Base-by-base conservation (phyloP, 2,797 vertebrate species). In the Lycodopsis pacificus region DNA sequence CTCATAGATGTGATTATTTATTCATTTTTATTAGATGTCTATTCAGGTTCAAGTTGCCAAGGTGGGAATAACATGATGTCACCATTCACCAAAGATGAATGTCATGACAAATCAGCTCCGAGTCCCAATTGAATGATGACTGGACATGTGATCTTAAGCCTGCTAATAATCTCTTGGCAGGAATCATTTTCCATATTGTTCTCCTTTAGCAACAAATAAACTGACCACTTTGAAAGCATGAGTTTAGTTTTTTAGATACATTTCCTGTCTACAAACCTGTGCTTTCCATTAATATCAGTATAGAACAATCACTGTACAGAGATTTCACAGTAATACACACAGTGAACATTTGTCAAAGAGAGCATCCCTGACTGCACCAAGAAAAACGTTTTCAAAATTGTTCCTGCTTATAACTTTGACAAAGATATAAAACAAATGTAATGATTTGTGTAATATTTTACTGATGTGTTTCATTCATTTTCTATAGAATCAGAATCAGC, bases 31-130 rank as follows among this genome's bases (percentile, higher is more conserved):
- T 61, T 48, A 17, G 11, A 20, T 30, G 11, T 65, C 10, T 3
- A 4, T 20, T 67, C 15, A n/a, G 3, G 22, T 67, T 27, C 4
- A 57, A 40, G 14, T 12, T 65, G 65, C 7, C 34, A 54, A 34
- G 27, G 36, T 42, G 38, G 7, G 15, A 57, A 40, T 32, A 56
- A 40, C 17, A 53, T 53, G 1, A 34, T 12, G n/a, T 17, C 17
- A 53, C 4, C 19, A 54, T n/a, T n/a, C n/a, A n/a, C n/a, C n/a
- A n/a, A n/a, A 49, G 32, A 25, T 30, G 0, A 22, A 56, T 15
- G n/a, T 8, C 15, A 40, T 40, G 32, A 58, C 17, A 4, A 32
- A 32, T 58, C 17, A 57, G 27, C 66, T 48, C 93, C 92, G 13
- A 94, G 73, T 25, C 30, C 69, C 62, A 73, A 8, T 32, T 22